Evolutionary conservation across 2,797 vertebrate genomes (phyloP).

Genomic region (Bradypodion pumilum): DNA sequence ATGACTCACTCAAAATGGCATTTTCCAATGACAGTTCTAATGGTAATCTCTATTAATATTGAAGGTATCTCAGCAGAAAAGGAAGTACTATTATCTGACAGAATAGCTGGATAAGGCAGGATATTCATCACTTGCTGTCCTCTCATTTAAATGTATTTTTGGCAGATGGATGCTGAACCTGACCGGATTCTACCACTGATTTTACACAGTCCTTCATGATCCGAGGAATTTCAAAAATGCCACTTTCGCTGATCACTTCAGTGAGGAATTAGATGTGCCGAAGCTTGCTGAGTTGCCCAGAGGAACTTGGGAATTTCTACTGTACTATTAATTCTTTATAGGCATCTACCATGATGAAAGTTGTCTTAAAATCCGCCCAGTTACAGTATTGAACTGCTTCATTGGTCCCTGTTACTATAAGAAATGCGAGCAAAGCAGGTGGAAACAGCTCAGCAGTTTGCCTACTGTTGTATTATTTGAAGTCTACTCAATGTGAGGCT

Average conservation of each 20-base stretch:
- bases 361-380: neutral
- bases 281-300: neutral
- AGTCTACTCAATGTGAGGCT: neutral
- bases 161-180: neutral
- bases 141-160: neutral
- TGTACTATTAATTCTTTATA: neutral
- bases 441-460: neutral
- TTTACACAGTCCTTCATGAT: too few species aligned
- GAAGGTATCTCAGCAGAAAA: too few species aligned
- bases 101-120: neutral
- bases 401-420: neutral
- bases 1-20: too few species aligned
- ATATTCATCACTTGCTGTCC: neutral
- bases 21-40: too few species aligned
- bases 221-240: neutral
- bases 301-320: neutral
- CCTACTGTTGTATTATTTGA: constrained; percentile 2
- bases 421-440: neutral
- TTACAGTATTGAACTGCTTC: neutral
- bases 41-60: too few species aligned
- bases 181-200: neutral
- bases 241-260: neutral
- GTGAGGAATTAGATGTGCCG: neutral
- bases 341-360: neutral
- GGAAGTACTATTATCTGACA: too few species aligned